A percentile compares a stretch with the other conserved stretches of the same genome.
Conservation (phyloP, 1,140 invertebrate species). For the Trichonephila clavata region DNA sequence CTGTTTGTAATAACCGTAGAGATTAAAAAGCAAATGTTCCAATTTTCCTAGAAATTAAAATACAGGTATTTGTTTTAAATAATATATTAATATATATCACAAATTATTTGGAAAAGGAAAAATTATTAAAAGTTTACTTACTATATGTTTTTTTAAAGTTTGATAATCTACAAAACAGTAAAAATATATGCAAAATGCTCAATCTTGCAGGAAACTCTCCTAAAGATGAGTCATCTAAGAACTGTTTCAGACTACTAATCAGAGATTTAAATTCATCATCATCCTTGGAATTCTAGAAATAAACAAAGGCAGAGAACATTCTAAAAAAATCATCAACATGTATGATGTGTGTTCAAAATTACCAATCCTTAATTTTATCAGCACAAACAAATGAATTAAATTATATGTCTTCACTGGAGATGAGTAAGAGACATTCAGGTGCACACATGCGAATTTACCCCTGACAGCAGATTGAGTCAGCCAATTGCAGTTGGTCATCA, state of each 20-base stretch:
- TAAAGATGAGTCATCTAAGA: constrained; percentile 58
- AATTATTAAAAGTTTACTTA: background rate
- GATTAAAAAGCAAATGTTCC: constrained; percentile 89
- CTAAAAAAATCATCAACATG: background rate
- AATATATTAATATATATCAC: background rate
- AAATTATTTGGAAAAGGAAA: background rate
- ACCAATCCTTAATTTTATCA: too few species aligned
- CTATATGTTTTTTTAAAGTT: background rate
- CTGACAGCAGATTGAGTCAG: too few species aligned
- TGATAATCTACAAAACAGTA: constrained; percentile 32
- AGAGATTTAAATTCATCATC: background rate
- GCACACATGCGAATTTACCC: too few species aligned
- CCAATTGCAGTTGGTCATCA: too few species aligned
- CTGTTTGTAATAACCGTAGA: constrained; percentile 92
- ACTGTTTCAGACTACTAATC: constrained; percentile 35
- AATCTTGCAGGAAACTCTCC: constrained; percentile 65
- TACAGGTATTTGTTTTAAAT: constrained; percentile 51
- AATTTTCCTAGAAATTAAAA: constrained; percentile 82
- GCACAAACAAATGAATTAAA: too few species aligned
- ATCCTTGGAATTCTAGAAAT: background rate
- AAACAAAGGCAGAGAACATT: background rate
- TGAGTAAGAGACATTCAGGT: too few species aligned
- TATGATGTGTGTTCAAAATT: too few species aligned
- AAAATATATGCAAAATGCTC: constrained; percentile 44
- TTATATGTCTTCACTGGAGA: too few species aligned